A percentile compares a stretch with the other conserved stretches of the same genome.
Conservation (phyloP, 2,113 vertebrate genomes). For the Mirza zaza region DNA sequence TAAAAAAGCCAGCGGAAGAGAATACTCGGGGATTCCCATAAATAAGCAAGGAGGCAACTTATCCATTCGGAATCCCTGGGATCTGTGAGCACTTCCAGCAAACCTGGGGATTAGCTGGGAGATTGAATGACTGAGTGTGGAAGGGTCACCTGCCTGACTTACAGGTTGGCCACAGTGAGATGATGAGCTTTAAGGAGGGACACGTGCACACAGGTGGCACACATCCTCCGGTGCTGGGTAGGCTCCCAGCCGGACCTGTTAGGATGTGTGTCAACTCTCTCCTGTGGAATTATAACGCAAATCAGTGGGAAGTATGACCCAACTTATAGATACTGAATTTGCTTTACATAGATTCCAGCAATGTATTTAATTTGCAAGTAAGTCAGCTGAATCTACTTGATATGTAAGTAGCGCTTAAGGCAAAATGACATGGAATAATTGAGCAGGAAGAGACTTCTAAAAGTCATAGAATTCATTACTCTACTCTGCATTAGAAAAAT, state of each 20-base stretch:
- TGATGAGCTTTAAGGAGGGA: rapidly evolving
- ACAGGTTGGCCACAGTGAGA: background rate
- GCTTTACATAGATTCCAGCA: background rate
- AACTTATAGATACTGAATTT: background rate
- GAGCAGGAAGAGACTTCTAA: background rate
- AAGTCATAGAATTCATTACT: background rate
- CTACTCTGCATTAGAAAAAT: background rate
- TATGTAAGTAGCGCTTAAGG: background rate
- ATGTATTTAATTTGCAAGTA: background rate
- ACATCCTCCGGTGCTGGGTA: background rate
- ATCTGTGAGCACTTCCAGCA: background rate
- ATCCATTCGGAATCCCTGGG: background rate
- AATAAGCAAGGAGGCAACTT: background rate
- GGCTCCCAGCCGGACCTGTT: background rate
- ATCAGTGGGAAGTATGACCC: slow-evolving; percentile 38
- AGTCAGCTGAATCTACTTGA: background rate
- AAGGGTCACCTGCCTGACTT: background rate
- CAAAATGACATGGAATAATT: background rate
- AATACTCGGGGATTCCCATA: background rate
- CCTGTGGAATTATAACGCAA: background rate
- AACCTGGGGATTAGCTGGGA: background rate
- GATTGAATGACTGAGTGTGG: rapidly evolving
- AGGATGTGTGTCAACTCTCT: background rate
- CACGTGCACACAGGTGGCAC: background rate
- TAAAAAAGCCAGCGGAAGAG: background rate